Conservation (phyloP, 2,888 invertebrate species). For the Tricholauxania praeusta region DNA sequence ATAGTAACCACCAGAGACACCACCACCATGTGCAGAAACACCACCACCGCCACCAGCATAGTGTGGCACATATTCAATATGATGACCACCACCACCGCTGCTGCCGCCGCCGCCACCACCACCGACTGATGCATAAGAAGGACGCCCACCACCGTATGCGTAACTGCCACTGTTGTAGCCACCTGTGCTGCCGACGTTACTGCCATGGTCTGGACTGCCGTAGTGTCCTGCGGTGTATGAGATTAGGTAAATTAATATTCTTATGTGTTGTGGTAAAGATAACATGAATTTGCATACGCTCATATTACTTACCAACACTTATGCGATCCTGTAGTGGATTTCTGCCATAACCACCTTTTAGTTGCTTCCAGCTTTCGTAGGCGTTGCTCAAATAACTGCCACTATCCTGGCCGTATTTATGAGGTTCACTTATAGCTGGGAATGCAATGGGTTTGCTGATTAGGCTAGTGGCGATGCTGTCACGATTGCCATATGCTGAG, state of each 20-base stretch:
- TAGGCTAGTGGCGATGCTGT: slow-evolving; percentile 39
- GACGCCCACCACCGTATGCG: not conserved
- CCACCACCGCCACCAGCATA: slow-evolving; percentile 16
- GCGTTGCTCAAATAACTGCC: slow-evolving; percentile 48
- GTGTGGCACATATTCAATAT: slow-evolving; percentile 26
- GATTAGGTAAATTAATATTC: slow-evolving; percentile 4
- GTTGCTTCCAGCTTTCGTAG: slow-evolving; percentile 55
- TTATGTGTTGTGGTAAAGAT: not conserved
- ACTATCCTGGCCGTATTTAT: slow-evolving; percentile 42
- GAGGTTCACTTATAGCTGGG: slow-evolving; percentile 43
- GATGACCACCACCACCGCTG: slow-evolving; percentile 50
- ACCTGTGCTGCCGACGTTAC: not conserved
- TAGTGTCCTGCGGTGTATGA: slow-evolving; percentile 50
- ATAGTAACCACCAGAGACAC: slow-evolving; percentile 49
- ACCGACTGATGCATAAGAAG: not conserved
- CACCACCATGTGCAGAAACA: slow-evolving; percentile 44
- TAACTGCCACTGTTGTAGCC: not conserved
- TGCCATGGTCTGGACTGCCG: not conserved
- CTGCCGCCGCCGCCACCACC: slow-evolving; percentile 47
- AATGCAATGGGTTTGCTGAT: slow-evolving; percentile 47
- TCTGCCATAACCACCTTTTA: slow-evolving; percentile 37
- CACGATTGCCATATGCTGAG: slow-evolving; percentile 20
- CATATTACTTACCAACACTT: slow-evolving; percentile 57
- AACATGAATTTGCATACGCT: not conserved
- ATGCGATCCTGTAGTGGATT: slow-evolving; percentile 56